Conservation (phyloP, 2,113 vertebrate genomes). For the Macheiramphus alcinus region DNA sequence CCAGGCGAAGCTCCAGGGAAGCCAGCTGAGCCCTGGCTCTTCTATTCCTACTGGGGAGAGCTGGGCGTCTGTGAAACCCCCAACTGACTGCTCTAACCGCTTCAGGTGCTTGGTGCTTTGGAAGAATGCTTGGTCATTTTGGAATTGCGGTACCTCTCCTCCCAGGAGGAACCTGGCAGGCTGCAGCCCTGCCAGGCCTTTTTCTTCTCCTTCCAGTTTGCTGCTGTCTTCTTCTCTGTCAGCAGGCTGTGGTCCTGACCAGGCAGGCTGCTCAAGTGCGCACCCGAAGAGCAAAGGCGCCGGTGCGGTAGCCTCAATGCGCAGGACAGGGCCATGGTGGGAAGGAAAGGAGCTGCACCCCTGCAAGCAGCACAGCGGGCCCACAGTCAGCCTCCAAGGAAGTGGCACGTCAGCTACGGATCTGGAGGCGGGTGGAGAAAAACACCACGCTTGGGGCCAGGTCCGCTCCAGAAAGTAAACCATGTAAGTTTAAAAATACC, state of each 20-base stretch:
- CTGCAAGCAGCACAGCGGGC: neutral
- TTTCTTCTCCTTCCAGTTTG: neutral
- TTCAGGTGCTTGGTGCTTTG: neutral
- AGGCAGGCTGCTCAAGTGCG: neutral
- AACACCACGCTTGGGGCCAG: neutral
- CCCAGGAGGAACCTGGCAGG: constrained; percentile 6
- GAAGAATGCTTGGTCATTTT: neutral
- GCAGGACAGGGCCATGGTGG: neutral
- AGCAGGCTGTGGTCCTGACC: neutral
- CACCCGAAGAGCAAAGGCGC: neutral
- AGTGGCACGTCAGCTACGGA: neutral
- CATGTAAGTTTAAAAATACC: neutral
- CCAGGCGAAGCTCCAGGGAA: neutral
- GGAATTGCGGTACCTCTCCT: constrained; percentile 41
- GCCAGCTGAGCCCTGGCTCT: neutral
- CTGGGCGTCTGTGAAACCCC: neutral
- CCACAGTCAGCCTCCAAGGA: neutral
- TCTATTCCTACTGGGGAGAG: neutral
- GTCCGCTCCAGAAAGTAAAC: neutral
- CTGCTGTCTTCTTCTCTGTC: neutral
- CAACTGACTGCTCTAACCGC: neutral
- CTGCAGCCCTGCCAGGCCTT: neutral
- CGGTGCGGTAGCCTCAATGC: neutral
- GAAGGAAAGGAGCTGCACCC: neutral
- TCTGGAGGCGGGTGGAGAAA: too few species aligned